Base-by-base conservation (phyloP, 2,888 invertebrate species). In the Xanthorhoe spadicearia region DNA sequence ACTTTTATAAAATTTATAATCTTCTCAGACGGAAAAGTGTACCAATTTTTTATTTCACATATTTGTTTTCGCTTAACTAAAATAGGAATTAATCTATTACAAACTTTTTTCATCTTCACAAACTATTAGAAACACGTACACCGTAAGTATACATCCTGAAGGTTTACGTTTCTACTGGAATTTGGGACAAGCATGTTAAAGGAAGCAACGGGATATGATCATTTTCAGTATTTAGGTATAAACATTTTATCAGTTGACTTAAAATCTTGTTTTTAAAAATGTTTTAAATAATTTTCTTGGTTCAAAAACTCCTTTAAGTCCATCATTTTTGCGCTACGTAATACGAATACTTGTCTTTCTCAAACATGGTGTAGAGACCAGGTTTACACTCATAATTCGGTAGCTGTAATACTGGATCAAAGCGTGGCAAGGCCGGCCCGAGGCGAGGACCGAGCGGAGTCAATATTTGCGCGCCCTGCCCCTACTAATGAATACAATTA, bases 401-500 rank as follows among this genome's bases (percentile, higher is more conserved):
- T 65, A 66, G 63, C 68, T 67, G 65, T 67, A 61, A 62, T 73
- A 71, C 67, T 53, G 73, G 72, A 76, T 76, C 73, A 75, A 73
- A 74, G 70, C 69, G 71, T 73, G 74, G 72, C 74, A 68, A 74
- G 74, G 69, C 72, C 61, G 64, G 80, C 81, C 81, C 78, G 82
- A 78, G 81, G 83, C 82, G 81, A 78, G 82, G 79, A 80, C 77
- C 79, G 83, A 82, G 62, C 82, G 80, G 82, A 80, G 92, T 91
- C 90, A 93, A 93, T 92, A 92, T 93, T 93, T 92, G 92, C 88
- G 68, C 84, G 83, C 83, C 87, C 88, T 85, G 87, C 83, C 88
- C 91, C 84, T 84, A 88, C 92, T 93, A 92, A 93, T 93, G 92
- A 93, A 93, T 91, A 92, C 91, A 92, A 93, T 93, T 92, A 92